Base-by-base conservation (phyloP, 2,113 vertebrate genomes). In the Elanus axillaris region DNA sequence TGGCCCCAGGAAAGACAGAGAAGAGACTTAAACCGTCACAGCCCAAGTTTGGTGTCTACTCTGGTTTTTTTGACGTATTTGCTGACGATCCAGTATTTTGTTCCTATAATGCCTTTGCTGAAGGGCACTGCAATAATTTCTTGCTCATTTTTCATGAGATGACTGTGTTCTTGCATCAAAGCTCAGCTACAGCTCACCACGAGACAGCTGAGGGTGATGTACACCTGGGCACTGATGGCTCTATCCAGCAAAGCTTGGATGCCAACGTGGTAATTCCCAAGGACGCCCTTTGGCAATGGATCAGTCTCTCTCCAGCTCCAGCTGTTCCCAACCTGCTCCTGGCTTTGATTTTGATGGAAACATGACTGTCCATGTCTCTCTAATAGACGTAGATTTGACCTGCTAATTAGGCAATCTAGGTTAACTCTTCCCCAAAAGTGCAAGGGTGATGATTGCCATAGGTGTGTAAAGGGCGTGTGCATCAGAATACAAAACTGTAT, bases 231-330 rank as follows among this genome's bases (percentile, higher is more conserved):
- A 21, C 15, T 19, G 3, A n/a, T 2, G 22, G n/a, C n/a, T 75
- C 1, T 0, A 13, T 36, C 56, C 2, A 1, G 21, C 67, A 16
- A 43, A 75, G 4, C 22, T 45, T 5, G 3, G 29, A 32, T 3
- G 4, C 16, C 53, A 26, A 11, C 0, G 3, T 11, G 23, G 9
- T 50, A 2, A 32, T 63, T 82, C 66, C 81, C 48, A 52, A 32
- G 64, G 47, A 16, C 1, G 3, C 60, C 17, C 15, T 73, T 53
- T 67, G 43, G 36, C 26, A 11, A 5, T 25, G 20, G 48, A 15
- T 78, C 55, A 26, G 31, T 34, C 59, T 68, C 34, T 67, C 27
- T 13, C 53, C 2, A 0, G 4, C 32, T 67, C 55, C n/a, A 26
- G 3, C 32, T 10, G 2, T 42, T 78, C 66, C 52, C 56, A 26